Evolutionary conservation across 1,140 invertebrate genomes (phyloP), one percentile per base, ranked within the genome.

Genomic region (Onthophagus taurus): DNA sequence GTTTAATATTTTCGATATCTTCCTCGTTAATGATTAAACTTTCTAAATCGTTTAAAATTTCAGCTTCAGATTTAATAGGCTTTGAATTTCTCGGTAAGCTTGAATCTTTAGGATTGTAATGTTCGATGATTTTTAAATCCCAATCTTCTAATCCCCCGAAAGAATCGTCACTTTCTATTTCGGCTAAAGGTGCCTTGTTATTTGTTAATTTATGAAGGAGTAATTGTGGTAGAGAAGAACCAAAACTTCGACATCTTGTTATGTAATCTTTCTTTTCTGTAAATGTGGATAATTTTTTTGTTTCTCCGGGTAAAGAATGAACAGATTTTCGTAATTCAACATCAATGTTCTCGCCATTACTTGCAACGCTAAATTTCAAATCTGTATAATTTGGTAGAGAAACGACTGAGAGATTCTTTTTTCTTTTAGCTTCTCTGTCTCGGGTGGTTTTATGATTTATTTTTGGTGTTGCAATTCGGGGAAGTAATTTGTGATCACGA

Each of bases 331-430:
- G 21, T 21, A 42, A 13, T 5, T 24, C 41, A 16, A 44, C 16
- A 24, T 42, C 43, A 2, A 23, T 45, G 6, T 29, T 16, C 36
- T 51, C 54, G 29, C 50, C 44, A 41, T 53, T 50, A 20, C 44
- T 51, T 1, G 59, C 53, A 1, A 63, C 39, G 11, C 54, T 58
- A 7, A 64, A 45, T 42, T 60, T 60, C 14, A 70, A 58, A 48
- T 73, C 68, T 52, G 60, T 64, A 53, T 72, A 72, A 60, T 71
- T 72, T 17, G 71, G 71, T 41, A 74, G 55, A 19, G 71, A 74
- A 47, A 66, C 61, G 9, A 69, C 70, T 2, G 62, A 64, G 11
- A 60, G 47, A 37, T 60, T 64, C 26, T 62, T 61, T 17, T 43
- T 50, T 31, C 54, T 20, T 38, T 53, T 53, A 6, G 47, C 18